Conservation (phyloP, 2,797 vertebrate species). For the Bradypodion ventrale region DNA sequence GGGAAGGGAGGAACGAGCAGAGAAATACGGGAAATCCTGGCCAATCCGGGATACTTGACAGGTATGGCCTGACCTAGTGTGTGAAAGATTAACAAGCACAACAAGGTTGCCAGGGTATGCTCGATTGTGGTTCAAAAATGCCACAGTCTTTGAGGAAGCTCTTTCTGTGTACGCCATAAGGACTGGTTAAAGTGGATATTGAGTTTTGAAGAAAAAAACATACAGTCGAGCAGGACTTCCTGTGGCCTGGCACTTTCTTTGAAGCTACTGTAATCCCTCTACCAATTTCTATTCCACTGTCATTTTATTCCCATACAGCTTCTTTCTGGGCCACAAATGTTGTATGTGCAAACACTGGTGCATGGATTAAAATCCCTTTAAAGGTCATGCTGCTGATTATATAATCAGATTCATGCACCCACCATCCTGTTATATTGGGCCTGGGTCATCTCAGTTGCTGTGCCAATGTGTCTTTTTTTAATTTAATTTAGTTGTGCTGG, state of each 20-base stretch:
- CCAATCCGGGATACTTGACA: too few species aligned
- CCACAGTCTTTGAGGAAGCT: too few species aligned
- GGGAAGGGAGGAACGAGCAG: too few species aligned
- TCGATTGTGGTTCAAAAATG: too few species aligned
- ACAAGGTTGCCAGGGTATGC: too few species aligned
- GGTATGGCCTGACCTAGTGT: too few species aligned
- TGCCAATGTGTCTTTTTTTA: background rate
- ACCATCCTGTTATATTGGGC: background rate
- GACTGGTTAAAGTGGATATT: background rate
- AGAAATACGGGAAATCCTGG: too few species aligned
- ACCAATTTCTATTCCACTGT: background rate
- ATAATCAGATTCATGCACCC: background rate
- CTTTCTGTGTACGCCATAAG: too few species aligned
- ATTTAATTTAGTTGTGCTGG: background rate
- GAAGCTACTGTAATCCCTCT: background rate
- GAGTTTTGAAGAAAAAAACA: background rate
- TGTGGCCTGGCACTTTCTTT: background rate
- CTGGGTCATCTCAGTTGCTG: background rate
- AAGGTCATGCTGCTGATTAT: background rate
- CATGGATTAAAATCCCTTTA: constrained; percentile 1
- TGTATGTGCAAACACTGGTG: background rate
- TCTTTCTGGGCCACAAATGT: background rate
- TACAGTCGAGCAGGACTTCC: background rate
- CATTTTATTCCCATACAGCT: background rate
- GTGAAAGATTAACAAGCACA: too few species aligned